These are phyloP conservation scores for Monochamus alternatus DNA, from an alignment of 2,888 invertebrate genomes.

Conservation along the genomic window DNA sequence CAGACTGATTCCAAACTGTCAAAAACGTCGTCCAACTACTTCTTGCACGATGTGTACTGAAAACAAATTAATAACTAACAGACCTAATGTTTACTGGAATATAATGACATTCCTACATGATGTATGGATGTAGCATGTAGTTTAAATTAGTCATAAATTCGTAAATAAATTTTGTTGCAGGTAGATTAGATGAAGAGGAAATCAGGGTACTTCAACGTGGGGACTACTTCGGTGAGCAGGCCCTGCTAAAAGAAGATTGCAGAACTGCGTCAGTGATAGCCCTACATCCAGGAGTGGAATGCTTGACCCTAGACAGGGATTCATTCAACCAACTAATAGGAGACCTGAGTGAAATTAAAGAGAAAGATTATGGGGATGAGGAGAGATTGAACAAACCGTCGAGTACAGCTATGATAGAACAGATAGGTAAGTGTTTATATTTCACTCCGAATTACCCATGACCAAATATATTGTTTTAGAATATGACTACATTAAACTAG, in stretches of 20 bases:
- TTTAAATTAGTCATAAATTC: neutral
- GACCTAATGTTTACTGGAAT: too few relatives aligned
- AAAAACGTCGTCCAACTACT: too few relatives aligned
- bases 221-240: constrained; percentile 80
- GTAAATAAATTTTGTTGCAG: constrained; percentile 58
- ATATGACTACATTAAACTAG: constrained; percentile 69
- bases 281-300: constrained; percentile 76
- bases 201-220: constrained; percentile 75
- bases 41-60: too few relatives aligned
- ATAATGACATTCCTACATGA: too few relatives aligned
- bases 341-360: constrained; percentile 81
- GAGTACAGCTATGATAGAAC: constrained; percentile 53
- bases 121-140: too few relatives aligned
- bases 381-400: constrained; percentile 71
- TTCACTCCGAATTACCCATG: neutral
- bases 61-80: too few relatives aligned
- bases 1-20: too few relatives aligned
- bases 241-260: constrained; percentile 78
- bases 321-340: constrained; percentile 85
- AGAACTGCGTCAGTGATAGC: constrained; percentile 82
- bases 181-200: constrained; percentile 72
- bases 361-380: constrained; percentile 83
- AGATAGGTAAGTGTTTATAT: constrained; percentile 51
- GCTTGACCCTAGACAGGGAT: constrained; percentile 79
- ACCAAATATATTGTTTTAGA: constrained; percentile 59